Base-by-base conservation (phyloP, 1,140 invertebrate genomes). In the Asobara japonica region DNA sequence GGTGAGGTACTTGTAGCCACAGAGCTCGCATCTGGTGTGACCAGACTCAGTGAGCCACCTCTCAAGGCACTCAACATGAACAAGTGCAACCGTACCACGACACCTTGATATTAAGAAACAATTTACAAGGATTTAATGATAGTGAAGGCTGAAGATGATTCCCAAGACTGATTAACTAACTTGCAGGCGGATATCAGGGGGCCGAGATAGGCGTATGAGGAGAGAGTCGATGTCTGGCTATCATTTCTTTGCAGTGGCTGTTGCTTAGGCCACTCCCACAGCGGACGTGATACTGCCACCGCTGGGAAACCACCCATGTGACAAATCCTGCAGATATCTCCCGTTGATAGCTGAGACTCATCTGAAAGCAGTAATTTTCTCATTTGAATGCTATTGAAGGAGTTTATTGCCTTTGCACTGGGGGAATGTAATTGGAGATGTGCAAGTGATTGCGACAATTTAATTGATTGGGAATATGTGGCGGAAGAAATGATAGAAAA, bases 1-100 rank as follows among this genome's bases (percentile, higher is more conserved):
- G 0, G 89, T 91, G 0, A 83, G 75, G 62, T 90, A 91, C 62
- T 85, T 85, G 30, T 88, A 87, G 1, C 90, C 89, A 76, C 90
- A 91, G 2, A 91, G 79, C 78, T 91, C 90, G 77, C 90, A 91
- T 67, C 86, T 86, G 0, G 85, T 86, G 74, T 90, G 89, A 3
- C 89, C 90, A 1, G 90, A 91, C 76, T 91, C 89, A 1, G 89
- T 90, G 11, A 94, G 77, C 93, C 93, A 94, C 67, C 89, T 85
- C 78, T 93, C 92, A 30, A 94, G 83, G 74, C 92, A 94, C 73
- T 88, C 89, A 0, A 89, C 84, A 78, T 94, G 93, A 3, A 93
- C 89, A 65, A 90, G 81, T 11, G 90, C 91, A 56, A 94, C 90
- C 1, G 91, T 90, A 1, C 93, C 93, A 45, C 90, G 84, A 77